Conservation (phyloP, 2,797 vertebrate species). For the Leucoraja ocellata region DNA sequence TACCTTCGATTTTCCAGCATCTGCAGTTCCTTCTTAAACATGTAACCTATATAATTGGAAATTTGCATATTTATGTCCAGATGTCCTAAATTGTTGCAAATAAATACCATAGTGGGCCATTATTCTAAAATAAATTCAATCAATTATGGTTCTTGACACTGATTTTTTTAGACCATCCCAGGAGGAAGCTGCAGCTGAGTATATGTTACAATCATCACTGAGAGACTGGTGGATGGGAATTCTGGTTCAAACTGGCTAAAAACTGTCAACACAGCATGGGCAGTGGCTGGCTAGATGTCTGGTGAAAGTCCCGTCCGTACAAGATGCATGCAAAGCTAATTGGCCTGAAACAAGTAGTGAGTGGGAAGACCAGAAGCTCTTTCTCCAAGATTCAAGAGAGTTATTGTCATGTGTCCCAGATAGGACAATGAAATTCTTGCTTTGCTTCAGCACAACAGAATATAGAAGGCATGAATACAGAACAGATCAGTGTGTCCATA, state of each 20-base stretch:
- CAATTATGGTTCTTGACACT: not conserved
- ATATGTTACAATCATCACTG: not conserved
- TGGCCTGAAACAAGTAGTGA: not conserved
- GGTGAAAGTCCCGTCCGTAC: not conserved
- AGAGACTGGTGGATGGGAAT: not conserved
- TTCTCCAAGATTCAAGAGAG: not conserved
- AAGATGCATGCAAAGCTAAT: not conserved
- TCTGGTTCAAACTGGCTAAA: not conserved
- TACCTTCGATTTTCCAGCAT: too few species aligned
- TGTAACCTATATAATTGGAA: not conserved
- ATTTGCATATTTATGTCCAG: not conserved
- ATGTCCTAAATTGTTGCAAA: not conserved
- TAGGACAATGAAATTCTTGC: too few species aligned
- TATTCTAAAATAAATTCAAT: slow-evolving; percentile 17
- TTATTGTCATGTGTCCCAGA: too few species aligned
- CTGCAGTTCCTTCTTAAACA: not conserved
- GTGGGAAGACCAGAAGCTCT: not conserved
- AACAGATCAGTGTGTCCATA: too few species aligned
- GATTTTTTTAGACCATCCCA: not conserved
- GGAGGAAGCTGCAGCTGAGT: not conserved
- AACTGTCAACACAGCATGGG: not conserved
- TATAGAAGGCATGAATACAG: too few species aligned
- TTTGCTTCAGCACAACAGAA: too few species aligned
- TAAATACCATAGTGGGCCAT: not conserved
- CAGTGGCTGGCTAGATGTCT: not conserved